Evolutionary conservation across 2,888 invertebrate species (phyloP), one percentile per base, ranked within the genome.

Genomic region (Scaptomyza parva): DNA sequence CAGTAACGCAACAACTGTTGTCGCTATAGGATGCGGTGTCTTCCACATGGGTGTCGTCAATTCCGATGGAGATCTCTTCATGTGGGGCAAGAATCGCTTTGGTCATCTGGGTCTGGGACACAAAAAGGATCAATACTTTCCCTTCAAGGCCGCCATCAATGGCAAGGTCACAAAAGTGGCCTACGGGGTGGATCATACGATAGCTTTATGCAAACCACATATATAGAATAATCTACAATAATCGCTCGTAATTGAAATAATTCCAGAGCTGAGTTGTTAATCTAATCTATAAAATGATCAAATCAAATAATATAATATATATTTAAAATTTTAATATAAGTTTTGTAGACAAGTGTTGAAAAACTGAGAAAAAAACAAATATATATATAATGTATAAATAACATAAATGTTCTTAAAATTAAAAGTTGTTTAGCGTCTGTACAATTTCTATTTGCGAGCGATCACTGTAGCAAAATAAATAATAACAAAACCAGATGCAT

Each of bases 71-170:
- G 96, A 98, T 91, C 91, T 99, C 7, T 99, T 95, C 86, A 96
- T 94, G 91, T 99, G 99, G 99, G 99, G 99, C 0, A 93, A 95
- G 83, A 98, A 99, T 91, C 94, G 95, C 78, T 94, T 94, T 74
- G 96, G 96, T 0, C 96, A 96, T 85, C 92, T 99, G 0, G 99
- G 99, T 0, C 91, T 98, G 35, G 97, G 97, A 0, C 93, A 95
- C 88, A 90, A 91, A 0, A 94, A 96, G 57, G 96, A 98, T 89
- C 98, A 98, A 89, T 95, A 93, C 91, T 98, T 98, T 88, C 98
- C 98, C 1, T 93, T 97, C 20, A 96, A 96, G 93, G 96, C 94
- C 5, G 93, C 96, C 0, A 92, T 98, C 12, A 96, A 97, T 53
- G 97, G 96, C 0, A 93, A 94, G 88, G 96, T 96, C 0, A 88